Evolutionary conservation across 2,113 vertebrate genomes (phyloP), one percentile per base, ranked within the genome.

Genomic region (Myrmecobius fasciatus): DNA sequence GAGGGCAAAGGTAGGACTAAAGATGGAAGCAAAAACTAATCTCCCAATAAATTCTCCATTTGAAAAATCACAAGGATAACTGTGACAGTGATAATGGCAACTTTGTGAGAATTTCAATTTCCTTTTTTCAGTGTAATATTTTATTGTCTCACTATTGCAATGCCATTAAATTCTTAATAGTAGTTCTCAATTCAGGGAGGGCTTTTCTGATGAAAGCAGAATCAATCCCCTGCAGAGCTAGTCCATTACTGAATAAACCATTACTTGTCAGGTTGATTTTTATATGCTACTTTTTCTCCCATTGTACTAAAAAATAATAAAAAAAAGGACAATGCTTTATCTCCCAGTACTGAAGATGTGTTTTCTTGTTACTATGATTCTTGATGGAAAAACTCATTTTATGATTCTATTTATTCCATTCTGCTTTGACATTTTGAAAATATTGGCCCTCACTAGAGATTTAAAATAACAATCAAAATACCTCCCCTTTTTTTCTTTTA

Each of bases 101-200:
- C 31, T 91, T 94, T 93, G 49, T 93, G 92, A 95, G 92, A 96
- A 95, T 91, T 83, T 47, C 91, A 0, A 11, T 94, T 96, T 90
- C 67, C 25, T 26, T 92, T 97, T 96, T 93, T 89, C 60, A 49
- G 22, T 43, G n/a, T 83, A 43, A 83, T 75, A 60, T 47, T 92
- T 92, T 83, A 25, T 36, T 53, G 83, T 88, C 95, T 94, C 48
- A 51, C 36, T 56, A 91, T 89, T 83, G 46, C 43, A 93, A 52
- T 95, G 92, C 95, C 92, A 53, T 96, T 96, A 96, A 97, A 92
- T 54, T 89, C 89, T 95, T 97, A 95, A 96, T 96, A 96, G 93
- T 95, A 95, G 91, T 96, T 97, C 92, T 95, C 91, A 14, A 92
- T 97, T 93, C 25, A 83, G 52, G 90, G 92, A 96, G 89, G 43